Percentiles rank a stretch among this genome's conserved stretches.
phyloP scores from a whole-genome alignment of 2,797 vertebrate genomes.

The Liparis tanakae region DNA sequence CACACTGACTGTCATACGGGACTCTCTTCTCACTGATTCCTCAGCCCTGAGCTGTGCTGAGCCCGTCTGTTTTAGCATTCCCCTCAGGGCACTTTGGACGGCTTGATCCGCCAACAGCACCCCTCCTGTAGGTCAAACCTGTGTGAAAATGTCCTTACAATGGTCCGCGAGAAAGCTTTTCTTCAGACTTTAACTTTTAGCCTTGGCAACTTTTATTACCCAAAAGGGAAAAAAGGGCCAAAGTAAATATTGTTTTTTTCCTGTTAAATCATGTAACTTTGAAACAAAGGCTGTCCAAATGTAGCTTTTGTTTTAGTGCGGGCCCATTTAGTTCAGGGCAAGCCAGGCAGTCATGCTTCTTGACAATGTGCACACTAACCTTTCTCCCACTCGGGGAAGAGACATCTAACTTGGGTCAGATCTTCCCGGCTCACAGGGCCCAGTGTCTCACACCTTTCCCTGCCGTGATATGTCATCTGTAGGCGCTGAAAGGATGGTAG shows the following conservation, averaged over 20 bases:
- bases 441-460: conserved; percentile 56
- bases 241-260: not conserved
- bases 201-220: not conserved
- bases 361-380: conserved; percentile 43
- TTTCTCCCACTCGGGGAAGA: conserved; percentile 43
- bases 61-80: conserved; percentile 46
- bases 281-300: not conserved
- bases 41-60: conserved; percentile 20
- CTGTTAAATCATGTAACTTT: not conserved
- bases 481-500: conserved; percentile 63
- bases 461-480: conserved; percentile 59
- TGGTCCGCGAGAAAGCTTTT: conserved; percentile 16
- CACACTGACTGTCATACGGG: conserved; percentile 34
- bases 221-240: not conserved
- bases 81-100: conserved; percentile 10
- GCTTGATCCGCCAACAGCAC: conserved; percentile 23
- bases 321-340: conserved; percentile 37
- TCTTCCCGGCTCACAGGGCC: conserved; percentile 48
- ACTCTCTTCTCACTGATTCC: conserved; percentile 30
- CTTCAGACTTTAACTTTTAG: not conserved
- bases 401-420: conserved; percentile 51
- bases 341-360: conserved; percentile 26
- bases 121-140: conserved; percentile 32
- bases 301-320: conserved; percentile 13
- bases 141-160: conserved; percentile 26